These are phyloP conservation scores for Volucella bombylans DNA, from an alignment of 2,888 invertebrate species.

Conservation along the genomic window DNA sequence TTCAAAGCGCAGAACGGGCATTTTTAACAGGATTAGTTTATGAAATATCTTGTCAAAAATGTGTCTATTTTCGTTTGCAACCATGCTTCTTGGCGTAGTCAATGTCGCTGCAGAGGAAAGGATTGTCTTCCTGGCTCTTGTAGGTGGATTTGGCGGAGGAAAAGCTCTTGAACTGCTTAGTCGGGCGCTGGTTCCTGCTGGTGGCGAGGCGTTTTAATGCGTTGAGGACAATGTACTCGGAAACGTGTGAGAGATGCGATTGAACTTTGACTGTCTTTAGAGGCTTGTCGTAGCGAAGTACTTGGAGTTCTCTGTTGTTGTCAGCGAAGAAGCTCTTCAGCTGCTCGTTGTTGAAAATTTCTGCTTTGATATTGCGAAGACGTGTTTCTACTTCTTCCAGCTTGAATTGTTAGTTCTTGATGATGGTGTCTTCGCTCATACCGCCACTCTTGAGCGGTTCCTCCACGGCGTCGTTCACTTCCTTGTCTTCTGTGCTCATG, in stretches of 20 bases:
- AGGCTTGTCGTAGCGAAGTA: conserved; percentile 92
- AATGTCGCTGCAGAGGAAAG: conserved; percentile 80
- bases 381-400: conserved; percentile 97
- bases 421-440: conserved; percentile 85
- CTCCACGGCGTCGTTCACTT: conserved; percentile 89
- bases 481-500: conserved; percentile 90
- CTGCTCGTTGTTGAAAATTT: conserved; percentile 95
- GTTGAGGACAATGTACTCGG: conserved; percentile 94
- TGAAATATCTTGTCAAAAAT: no score
- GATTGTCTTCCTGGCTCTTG: conserved; percentile 80
- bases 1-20: no score
- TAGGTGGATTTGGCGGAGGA: conserved; percentile 79
- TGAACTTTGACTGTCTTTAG: conserved; percentile 92
- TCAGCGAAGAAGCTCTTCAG: conserved; percentile 96
- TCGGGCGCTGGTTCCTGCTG: conserved; percentile 77
- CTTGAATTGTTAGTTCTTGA: conserved; percentile 94
- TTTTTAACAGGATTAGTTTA: no score
- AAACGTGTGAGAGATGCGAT: conserved; percentile 93
- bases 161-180: conserved; percentile 61
- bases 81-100: conserved; percentile 80
- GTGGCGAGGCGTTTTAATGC: conserved; percentile 87
- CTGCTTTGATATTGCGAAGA: conserved; percentile 96
- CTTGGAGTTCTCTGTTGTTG: conserved; percentile 93
- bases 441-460: conserved; percentile 87
- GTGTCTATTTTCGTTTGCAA: conserved; percentile 70